Evolutionary conservation across 2,113 vertebrate species (phyloP).

Genomic region (Spea multiplicata): DNA sequence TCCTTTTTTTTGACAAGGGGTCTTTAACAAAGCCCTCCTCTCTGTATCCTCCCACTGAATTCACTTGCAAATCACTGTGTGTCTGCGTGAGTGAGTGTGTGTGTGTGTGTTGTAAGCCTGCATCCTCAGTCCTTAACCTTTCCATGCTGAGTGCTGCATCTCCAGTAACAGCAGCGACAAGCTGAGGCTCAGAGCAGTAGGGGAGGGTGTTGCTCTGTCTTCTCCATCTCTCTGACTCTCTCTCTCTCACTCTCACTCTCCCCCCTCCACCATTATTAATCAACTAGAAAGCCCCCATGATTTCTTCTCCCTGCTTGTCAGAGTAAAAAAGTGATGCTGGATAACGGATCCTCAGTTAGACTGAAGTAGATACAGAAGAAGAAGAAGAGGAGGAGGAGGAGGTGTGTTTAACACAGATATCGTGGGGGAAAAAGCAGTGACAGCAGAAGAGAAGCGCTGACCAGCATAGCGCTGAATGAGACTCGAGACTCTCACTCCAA

Average conservation of each 20-base stretch:
- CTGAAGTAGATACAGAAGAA: slow-evolving; percentile 42
- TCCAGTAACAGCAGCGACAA: slow-evolving; percentile 34
- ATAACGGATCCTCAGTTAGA: slow-evolving; percentile 52
- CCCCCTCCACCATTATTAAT: slow-evolving; percentile 58
- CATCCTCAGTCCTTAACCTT: slow-evolving; percentile 54
- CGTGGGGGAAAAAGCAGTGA: slow-evolving; percentile 17
- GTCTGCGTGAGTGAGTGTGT: slow-evolving; percentile 58
- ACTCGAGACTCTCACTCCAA: slow-evolving; percentile 13
- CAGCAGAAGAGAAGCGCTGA: slow-evolving; percentile 16
- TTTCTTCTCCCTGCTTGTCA: slow-evolving; percentile 65
- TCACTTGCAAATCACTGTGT: slow-evolving; percentile 69
- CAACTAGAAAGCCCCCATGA: slow-evolving; percentile 65
- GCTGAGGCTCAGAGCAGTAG: slow-evolving; percentile 57
- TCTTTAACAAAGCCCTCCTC: slow-evolving; percentile 60
- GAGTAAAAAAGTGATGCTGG: slow-evolving; percentile 74
- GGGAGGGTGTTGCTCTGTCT: slow-evolving; percentile 62
- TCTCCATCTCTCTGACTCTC: not conserved
- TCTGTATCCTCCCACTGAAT: slow-evolving; percentile 67
- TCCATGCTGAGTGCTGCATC: slow-evolving; percentile 59
- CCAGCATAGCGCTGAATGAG: slow-evolving; percentile 27
- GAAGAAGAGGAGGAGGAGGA: slow-evolving; percentile 16
- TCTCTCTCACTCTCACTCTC: not conserved
- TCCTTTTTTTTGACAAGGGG: slow-evolving; percentile 56
- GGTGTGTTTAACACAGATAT: slow-evolving; percentile 5
- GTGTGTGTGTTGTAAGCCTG: slow-evolving; percentile 57